Percentiles rank a stretch among this genome's conserved stretches.
phyloP scores from a whole-genome alignment of 2,888 invertebrate species.

The Diarsia brunnea region DNA sequence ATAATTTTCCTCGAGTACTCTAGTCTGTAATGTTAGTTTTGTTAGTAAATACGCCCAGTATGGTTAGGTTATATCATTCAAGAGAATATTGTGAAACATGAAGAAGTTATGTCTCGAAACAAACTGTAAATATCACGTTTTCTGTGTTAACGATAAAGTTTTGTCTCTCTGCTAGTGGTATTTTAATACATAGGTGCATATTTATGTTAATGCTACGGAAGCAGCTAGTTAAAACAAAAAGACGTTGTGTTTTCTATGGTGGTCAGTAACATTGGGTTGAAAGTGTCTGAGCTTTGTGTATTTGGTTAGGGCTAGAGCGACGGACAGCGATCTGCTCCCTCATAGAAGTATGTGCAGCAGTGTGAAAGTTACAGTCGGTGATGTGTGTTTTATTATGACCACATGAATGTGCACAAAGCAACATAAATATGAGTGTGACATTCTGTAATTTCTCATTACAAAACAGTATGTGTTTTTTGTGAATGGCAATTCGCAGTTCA shows the following conservation, averaged over 20 bases:
- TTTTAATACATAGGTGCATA: not conserved
- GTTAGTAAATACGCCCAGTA: slow-evolving; percentile 15
- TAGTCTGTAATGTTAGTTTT: not conserved
- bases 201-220: not conserved
- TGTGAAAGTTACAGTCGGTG: no score
- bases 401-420: not conserved
- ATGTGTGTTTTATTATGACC: not conserved
- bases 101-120: not conserved
- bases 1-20: slow-evolving; percentile 11
- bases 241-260: not conserved
- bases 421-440: not conserved
- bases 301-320: not conserved
- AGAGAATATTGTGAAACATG: not conserved
- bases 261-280: not conserved
- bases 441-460: not conserved
- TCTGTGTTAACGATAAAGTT: no score
- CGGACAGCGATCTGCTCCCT: not conserved
- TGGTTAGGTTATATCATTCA: not conserved
- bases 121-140: no score
- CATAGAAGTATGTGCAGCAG: not conserved
- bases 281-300: not conserved
- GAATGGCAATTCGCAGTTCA: no score
- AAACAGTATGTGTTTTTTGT: not conserved
- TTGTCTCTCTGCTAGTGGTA: not conserved
- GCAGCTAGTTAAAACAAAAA: not conserved